A percentile compares a stretch with the other conserved stretches of the same genome.
These are phyloP conservation scores for Pocillopora grandis DNA, from an alignment of 92 coral and sea anemone species.

Conservation along the genomic window DNA sequence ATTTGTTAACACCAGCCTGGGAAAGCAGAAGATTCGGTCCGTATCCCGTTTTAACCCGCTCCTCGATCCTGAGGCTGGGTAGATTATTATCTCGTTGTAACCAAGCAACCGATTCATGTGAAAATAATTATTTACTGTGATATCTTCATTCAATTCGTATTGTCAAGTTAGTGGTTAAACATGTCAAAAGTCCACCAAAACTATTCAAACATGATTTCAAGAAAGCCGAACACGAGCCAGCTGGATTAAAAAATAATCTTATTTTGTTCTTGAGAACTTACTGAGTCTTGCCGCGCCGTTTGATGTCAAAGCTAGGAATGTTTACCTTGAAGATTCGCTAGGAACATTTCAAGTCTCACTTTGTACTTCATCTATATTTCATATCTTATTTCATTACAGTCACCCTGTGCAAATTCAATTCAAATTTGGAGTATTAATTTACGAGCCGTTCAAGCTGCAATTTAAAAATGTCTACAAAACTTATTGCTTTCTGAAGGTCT, in stretches of 20 bases:
- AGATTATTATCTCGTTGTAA: no score
- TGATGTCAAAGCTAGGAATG: neutral
- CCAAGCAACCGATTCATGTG: neutral
- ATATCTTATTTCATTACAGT: neutral
- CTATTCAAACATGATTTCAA: neutral
- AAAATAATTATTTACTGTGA: neutral
- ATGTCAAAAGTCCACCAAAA: constrained; percentile 9
- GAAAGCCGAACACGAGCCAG: neutral
- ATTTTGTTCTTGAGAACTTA: neutral
- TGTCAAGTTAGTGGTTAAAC: neutral
- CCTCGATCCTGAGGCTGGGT: no score
- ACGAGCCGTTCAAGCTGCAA: neutral
- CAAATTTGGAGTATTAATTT: neutral
- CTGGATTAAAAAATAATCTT: neutral
- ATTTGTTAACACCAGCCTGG: no score
- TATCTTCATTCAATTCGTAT: neutral
- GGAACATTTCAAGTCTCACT: no score
- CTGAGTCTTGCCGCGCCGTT: no score
- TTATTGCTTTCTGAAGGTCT: neutral
- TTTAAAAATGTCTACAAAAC: neutral
- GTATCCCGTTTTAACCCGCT: no score
- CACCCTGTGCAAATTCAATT: neutral
- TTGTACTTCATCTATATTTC: no score
- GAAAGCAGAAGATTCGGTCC: no score
- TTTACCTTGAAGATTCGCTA: neutral